Evolutionary conservation across 2,113 vertebrate genomes (phyloP).

Genomic region (Cettia cetti): DNA sequence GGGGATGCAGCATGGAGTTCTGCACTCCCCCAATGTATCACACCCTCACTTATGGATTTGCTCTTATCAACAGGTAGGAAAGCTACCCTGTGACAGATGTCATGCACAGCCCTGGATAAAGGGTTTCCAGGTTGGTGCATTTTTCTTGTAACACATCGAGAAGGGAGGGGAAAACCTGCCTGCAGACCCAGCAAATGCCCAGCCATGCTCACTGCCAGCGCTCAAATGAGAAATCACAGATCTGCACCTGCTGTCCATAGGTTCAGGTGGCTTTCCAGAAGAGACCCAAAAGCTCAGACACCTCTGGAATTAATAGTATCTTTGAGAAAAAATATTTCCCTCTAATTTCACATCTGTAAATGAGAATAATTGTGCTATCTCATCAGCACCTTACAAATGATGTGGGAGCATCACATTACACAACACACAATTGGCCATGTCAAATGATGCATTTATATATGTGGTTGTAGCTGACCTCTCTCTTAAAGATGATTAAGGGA

Average conservation of each 20-base stretch:
- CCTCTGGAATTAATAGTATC: not conserved
- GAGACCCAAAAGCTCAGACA: not conserved
- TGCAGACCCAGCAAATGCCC: rapidly evolving
- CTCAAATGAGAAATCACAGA: rapidly evolving
- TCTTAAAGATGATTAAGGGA: not conserved
- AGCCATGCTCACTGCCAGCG: rapidly evolving
- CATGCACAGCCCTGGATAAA: not conserved
- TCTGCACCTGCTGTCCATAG: rapidly evolving
- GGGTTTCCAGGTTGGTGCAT: not conserved
- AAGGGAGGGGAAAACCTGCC: not conserved
- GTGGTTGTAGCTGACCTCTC: not conserved
- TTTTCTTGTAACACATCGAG: not conserved
- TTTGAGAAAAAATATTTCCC: not conserved
- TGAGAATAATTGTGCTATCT: not conserved
- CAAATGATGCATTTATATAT: not conserved
- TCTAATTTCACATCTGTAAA: not conserved
- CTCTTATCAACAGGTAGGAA: not conserved
- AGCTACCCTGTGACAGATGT: not conserved
- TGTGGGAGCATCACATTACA: not conserved
- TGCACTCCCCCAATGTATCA: not conserved
- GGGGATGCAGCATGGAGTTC: rapidly evolving
- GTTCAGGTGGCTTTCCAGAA: not conserved
- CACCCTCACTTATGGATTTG: rapidly evolving
- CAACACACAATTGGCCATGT: not conserved
- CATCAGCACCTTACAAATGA: not conserved